These are phyloP conservation scores for Nibea coibor DNA, from an alignment of 2,113 vertebrate genomes.

Conservation along the genomic window DNA sequence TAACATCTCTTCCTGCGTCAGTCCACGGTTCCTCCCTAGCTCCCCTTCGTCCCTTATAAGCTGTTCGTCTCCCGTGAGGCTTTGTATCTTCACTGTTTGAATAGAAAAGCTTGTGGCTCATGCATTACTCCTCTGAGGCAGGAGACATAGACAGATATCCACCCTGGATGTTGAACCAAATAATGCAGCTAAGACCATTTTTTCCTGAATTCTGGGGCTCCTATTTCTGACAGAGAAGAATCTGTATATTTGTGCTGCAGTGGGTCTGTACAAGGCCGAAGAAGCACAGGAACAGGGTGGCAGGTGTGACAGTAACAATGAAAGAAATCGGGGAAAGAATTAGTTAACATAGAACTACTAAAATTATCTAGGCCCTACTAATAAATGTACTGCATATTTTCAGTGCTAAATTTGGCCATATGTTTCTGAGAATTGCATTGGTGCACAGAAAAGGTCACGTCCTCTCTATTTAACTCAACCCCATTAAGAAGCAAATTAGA, in stretches of 20 bases:
- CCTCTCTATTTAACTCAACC: neutral
- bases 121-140: constrained; percentile 12
- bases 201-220: neutral
- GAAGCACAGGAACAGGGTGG: neutral
- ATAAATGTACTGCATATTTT: neutral
- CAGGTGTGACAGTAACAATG: neutral
- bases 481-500: neutral
- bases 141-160: neutral
- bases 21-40: constrained; percentile 1
- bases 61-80: neutral
- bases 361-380: neutral
- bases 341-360: neutral
- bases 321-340: neutral
- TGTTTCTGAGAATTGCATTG: neutral
- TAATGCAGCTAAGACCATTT: neutral
- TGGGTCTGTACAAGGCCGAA: neutral
- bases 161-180: neutral
- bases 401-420: neutral
- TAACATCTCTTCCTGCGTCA: neutral
- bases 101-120: neutral
- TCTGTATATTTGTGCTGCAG: constrained; percentile 6
- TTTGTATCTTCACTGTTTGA: neutral
- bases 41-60: neutral
- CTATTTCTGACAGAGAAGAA: neutral
- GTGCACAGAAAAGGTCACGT: neutral